phyloP scores from a whole-genome alignment of 2,797 vertebrate genomes.

The Lutjanus argentimaculatus region DNA sequence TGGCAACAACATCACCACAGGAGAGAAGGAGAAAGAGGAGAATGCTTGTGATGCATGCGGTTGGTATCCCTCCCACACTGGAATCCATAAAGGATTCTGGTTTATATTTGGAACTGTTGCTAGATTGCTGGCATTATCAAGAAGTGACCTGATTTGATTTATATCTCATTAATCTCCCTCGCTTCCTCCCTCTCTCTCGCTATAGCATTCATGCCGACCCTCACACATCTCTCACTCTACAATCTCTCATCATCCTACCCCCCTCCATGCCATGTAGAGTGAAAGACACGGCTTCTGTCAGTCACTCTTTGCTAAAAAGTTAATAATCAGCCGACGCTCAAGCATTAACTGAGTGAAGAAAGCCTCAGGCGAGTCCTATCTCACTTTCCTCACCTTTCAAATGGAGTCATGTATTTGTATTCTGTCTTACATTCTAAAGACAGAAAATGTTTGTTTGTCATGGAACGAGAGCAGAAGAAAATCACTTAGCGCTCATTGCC shows the following conservation, averaged over 20 bases:
- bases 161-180: constrained; percentile 80
- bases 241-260: constrained; percentile 38
- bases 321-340: constrained; percentile 57
- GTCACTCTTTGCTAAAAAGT: constrained; percentile 57
- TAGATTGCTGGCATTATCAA: constrained; percentile 75
- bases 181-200: constrained; percentile 25
- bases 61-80: constrained; percentile 68
- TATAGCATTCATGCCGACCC: constrained; percentile 38
- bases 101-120: constrained; percentile 76
- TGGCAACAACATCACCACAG: background rate
- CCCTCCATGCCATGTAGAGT: constrained; percentile 13
- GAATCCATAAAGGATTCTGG: constrained; percentile 66
- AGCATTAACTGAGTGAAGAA: constrained; percentile 41
- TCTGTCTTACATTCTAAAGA: no score
- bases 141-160: constrained; percentile 83
- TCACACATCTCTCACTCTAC: constrained; percentile 38
- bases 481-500: constrained; percentile 28
- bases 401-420: constrained; percentile 46
- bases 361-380: constrained; percentile 15
- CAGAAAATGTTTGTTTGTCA: constrained; percentile 32
- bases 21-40: constrained; percentile 15
- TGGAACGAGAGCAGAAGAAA: constrained; percentile 38
- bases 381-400: constrained; percentile 46
- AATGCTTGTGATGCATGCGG: constrained; percentile 50
- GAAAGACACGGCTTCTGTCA: constrained; percentile 48